Percentiles rank a stretch among this genome's conserved stretches.
These are phyloP conservation scores for Monochamus saltuarius DNA, from an alignment of 1,140 invertebrate genomes.

Conservation along the genomic window DNA sequence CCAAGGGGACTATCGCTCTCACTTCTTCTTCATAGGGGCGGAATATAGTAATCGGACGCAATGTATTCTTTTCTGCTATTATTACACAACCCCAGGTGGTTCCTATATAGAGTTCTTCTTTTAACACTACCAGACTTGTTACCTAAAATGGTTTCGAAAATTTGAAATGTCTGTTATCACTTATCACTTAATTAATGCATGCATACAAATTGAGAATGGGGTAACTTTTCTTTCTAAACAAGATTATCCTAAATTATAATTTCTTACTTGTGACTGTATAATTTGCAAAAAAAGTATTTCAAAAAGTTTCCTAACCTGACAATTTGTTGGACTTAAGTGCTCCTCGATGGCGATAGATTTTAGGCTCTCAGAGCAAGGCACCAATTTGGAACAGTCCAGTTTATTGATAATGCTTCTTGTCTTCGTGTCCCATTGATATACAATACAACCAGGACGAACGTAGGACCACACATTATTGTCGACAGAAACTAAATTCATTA, in stretches of 20 bases:
- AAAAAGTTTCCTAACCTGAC: slow-evolving; percentile 60
- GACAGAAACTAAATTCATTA: slow-evolving; percentile 62
- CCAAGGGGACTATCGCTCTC: slow-evolving; percentile 52
- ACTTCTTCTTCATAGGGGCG: slow-evolving; percentile 85
- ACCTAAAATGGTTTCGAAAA: slow-evolving; percentile 56
- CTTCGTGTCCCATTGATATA: slow-evolving; percentile 80
- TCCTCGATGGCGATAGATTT: slow-evolving; percentile 91
- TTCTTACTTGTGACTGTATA: too few species aligned
- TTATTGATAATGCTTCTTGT: slow-evolving; percentile 71
- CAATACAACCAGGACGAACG: slow-evolving; percentile 75
- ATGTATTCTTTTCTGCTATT: slow-evolving; percentile 75
- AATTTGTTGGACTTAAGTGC: slow-evolving; percentile 74
- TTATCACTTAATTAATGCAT: too few species aligned
- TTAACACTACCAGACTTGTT: slow-evolving; percentile 72
- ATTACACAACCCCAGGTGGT: slow-evolving; percentile 91
- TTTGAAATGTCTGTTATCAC: too few species aligned
- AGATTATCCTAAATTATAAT: too few species aligned
- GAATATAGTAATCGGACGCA: slow-evolving; percentile 87
- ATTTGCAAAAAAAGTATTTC: background rate
- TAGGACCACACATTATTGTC: slow-evolving; percentile 74
- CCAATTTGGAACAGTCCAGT: slow-evolving; percentile 87
- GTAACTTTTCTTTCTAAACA: too few species aligned
- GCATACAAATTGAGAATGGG: too few species aligned
- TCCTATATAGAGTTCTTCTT: slow-evolving; percentile 78
- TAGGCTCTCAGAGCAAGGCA: slow-evolving; percentile 87